Base-by-base conservation (phyloP, 2,113 vertebrate species). In the Dipodomys spectabilis region DNA sequence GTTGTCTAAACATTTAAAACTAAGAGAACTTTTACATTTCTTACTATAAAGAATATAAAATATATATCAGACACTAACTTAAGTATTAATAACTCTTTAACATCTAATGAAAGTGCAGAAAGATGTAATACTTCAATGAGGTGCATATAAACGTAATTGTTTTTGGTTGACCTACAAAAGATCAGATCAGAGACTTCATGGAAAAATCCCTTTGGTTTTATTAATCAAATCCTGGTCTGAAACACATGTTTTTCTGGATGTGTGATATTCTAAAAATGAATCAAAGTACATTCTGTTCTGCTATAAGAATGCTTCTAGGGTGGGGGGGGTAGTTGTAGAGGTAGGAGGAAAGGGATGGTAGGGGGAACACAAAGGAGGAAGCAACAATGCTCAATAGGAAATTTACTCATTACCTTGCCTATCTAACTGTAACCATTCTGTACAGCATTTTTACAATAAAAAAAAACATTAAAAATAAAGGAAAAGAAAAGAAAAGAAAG, bases 241-340 rank as follows among this genome's bases (percentile, higher is more conserved):
- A 90, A 84, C 64, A 81, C 71, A 68, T n/a, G 45, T 73, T 88
- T 92, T 84, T 65, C 74, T 77, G n/a, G 87, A 90, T 77, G 79
- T 19, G 81, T 92, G 44, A 60, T 78, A 19, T 90, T 39, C 57
- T 95, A 84, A 93, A 96, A 77, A 84, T 87, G 73, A 77, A 87
- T 23, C 28, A 35, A 81, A 90, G 67, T 35, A 81, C 25, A 81
- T 39, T 60, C 78, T 82, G 30, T 57, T 25, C 19, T 90, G 30
- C 75, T 53, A 8, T 64, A 64, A 82, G 79, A 68, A 73, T 53
- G 64, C 10, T 95, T 90, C 79, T 78, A 44, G 10, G 68, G 32
- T 80, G 39, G 39, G 39, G 35, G 39, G 39, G 39, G 39, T 39
- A 39, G 39, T 39, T 39, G 39, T 39, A 39, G 39, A 39, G 39